These are phyloP conservation scores for Trachythela sp. DNA, from an alignment of 64 coral and sea anemone species.

Conservation along the genomic window DNA sequence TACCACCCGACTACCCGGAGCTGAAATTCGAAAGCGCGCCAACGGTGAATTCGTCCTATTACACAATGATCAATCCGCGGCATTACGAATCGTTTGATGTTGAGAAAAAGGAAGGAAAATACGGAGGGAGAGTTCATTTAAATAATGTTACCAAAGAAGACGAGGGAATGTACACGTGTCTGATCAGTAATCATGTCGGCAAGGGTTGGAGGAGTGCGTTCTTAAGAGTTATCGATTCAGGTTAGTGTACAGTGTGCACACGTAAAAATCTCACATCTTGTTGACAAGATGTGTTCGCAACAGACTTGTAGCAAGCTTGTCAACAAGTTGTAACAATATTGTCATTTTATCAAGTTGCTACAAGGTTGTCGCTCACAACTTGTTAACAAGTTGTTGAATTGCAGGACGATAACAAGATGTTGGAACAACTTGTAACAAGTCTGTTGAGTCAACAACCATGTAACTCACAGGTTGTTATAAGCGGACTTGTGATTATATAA, in stretches of 20 bases:
- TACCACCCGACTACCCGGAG: slow-evolving; percentile 44
- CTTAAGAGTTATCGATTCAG: slow-evolving; percentile 31
- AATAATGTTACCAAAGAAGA: slow-evolving; percentile 73
- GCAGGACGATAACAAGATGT: too few species aligned
- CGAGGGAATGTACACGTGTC: slow-evolving; percentile 84
- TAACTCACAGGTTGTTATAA: too few species aligned
- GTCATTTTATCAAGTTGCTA: background rate
- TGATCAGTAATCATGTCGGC: slow-evolving; percentile 81
- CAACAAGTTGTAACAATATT: background rate
- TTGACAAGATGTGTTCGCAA: too few species aligned
- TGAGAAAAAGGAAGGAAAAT: slow-evolving; percentile 47
- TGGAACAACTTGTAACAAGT: background rate
- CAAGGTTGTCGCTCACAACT: background rate
- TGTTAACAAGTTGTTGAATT: background rate
- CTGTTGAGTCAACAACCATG: too few species aligned
- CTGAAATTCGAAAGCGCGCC: slow-evolving; percentile 19
- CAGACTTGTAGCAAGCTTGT: too few species aligned
- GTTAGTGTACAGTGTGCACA: slow-evolving; percentile 46
- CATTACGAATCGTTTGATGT: slow-evolving; percentile 56
- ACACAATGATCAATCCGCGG: slow-evolving; percentile 38
- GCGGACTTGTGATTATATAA: too few species aligned
- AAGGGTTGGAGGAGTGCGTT: slow-evolving; percentile 58
- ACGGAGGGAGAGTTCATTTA: slow-evolving; percentile 11
- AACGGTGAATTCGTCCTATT: background rate
- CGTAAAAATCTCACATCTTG: background rate